These are phyloP conservation scores for Mamestra configurata DNA, from an alignment of 1,140 invertebrate species.

Conservation along the genomic window DNA sequence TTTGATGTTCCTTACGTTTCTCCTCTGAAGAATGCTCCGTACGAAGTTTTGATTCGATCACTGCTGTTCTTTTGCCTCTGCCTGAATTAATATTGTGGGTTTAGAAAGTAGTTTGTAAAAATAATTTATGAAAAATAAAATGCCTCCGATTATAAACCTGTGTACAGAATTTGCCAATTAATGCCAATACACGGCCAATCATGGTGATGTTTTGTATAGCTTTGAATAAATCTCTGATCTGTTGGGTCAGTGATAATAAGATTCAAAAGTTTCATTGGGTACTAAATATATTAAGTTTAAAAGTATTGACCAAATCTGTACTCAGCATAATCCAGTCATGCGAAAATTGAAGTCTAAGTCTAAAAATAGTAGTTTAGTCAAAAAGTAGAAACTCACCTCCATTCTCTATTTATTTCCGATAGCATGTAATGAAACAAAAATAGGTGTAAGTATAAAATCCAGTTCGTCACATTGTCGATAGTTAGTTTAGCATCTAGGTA, in stretches of 20 bases:
- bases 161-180: too few relatives aligned
- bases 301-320: neutral
- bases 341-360: conserved; percentile 12
- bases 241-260: too few relatives aligned
- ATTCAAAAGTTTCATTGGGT: too few relatives aligned
- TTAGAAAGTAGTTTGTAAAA: neutral
- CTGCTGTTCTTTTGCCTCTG: conserved; percentile 96
- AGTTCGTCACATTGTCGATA: conserved; percentile 26
- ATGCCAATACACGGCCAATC: too few relatives aligned
- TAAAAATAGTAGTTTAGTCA: too few relatives aligned
- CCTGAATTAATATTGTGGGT: conserved; percentile 79
- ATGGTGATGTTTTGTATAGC: too few relatives aligned
- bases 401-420: conserved; percentile 50
- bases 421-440: conserved; percentile 50
- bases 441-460: conserved; percentile 45
- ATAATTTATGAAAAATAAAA: too few relatives aligned
- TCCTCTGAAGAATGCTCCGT: conserved; percentile 99
- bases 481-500: conserved; percentile 41
- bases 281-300: too few relatives aligned
- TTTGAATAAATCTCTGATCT: too few relatives aligned
- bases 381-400: conserved; percentile 46
- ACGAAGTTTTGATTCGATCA: conserved; percentile 98
- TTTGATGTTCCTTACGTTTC: conserved; percentile 98
- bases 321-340: neutral
- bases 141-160: too few relatives aligned